Evolutionary conservation across 2,113 vertebrate genomes (phyloP).

Genomic region (Chionodraco myersi): DNA sequence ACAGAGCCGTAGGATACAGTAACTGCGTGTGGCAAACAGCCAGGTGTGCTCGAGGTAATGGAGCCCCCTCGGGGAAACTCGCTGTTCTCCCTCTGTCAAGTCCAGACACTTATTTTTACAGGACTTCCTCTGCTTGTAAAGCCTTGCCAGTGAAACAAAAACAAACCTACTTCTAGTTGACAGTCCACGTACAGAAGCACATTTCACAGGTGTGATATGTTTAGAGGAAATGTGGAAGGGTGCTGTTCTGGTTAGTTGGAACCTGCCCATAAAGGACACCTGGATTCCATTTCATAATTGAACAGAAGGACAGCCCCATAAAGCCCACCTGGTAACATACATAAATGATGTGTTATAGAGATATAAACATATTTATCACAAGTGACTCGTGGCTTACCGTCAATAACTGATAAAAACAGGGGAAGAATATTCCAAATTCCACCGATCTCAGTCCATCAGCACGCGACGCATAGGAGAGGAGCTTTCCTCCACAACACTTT

Average conservation of each 20-base stretch:
- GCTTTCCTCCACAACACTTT: slow-evolving; percentile 19
- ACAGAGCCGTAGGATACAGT: slow-evolving; percentile 48
- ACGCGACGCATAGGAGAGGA: slow-evolving; percentile 36
- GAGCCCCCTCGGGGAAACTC: slow-evolving; percentile 53
- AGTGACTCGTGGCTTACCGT: slow-evolving; percentile 61
- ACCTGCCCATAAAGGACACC: slow-evolving; percentile 43
- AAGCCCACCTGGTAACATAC: neutral
- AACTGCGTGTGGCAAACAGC: slow-evolving; percentile 57
- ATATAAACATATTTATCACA: neutral
- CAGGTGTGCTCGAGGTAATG: slow-evolving; percentile 70
- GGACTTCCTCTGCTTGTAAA: neutral
- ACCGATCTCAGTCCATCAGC: slow-evolving; percentile 59
- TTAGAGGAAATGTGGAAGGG: neutral
- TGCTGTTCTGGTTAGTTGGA: slow-evolving; percentile 19
- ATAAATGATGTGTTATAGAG: neutral
- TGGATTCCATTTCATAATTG: slow-evolving; percentile 16
- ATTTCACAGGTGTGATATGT: neutral
- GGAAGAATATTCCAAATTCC: slow-evolving; percentile 48
- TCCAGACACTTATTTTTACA: slow-evolving; percentile 11
- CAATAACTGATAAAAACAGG: slow-evolving; percentile 31
- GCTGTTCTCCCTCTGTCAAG: slow-evolving; percentile 33
- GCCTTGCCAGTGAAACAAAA: neutral
- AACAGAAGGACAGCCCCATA: neutral
- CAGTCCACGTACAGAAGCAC: neutral
- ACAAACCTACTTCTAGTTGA: neutral